These are phyloP conservation scores for Diogma glabrata DNA, from an alignment of 2,888 invertebrate species.

Conservation along the genomic window DNA sequence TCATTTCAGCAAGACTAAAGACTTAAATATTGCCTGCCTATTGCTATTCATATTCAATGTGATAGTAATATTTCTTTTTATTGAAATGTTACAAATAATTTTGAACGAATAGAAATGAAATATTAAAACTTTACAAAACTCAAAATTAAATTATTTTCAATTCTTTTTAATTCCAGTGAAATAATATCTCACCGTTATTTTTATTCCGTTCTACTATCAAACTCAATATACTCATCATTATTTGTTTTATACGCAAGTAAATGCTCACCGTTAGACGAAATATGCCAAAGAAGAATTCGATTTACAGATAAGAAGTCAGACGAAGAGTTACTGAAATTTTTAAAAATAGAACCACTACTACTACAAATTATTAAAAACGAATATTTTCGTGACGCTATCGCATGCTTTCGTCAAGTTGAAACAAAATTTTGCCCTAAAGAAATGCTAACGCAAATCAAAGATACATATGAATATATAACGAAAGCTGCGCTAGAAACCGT, in stretches of 20 bases:
- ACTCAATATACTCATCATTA: conserved; percentile 34
- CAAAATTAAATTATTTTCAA: conserved; percentile 7
- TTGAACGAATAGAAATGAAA: not conserved
- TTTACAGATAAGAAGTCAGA: conserved; percentile 30
- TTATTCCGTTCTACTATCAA: conserved; percentile 34
- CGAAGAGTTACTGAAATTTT: conserved; percentile 24
- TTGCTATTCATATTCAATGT: too few relatives aligned
- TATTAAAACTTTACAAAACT: too few relatives aligned
- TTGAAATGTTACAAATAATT: too few relatives aligned
- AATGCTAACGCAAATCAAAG: conserved; percentile 35
- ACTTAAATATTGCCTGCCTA: too few relatives aligned
- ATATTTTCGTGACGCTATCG: conserved; percentile 29
- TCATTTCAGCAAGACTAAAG: too few relatives aligned
- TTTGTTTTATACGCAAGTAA: conserved; percentile 37
- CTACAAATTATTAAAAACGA: conserved; percentile 26
- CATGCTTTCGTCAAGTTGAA: conserved; percentile 30
- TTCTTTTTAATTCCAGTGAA: conserved; percentile 23
- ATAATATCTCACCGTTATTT: conserved; percentile 33
- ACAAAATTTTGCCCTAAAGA: conserved; percentile 35
- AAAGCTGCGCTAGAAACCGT: conserved; percentile 30
- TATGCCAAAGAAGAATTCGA: conserved; percentile 32
- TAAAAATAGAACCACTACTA: conserved; percentile 17
- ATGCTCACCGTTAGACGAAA: conserved; percentile 33
- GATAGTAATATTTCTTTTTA: too few relatives aligned
- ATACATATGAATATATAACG: conserved; percentile 31